These are phyloP conservation scores for Eumaeus atala DNA, from an alignment of 1,140 invertebrate genomes.

Conservation along the genomic window DNA sequence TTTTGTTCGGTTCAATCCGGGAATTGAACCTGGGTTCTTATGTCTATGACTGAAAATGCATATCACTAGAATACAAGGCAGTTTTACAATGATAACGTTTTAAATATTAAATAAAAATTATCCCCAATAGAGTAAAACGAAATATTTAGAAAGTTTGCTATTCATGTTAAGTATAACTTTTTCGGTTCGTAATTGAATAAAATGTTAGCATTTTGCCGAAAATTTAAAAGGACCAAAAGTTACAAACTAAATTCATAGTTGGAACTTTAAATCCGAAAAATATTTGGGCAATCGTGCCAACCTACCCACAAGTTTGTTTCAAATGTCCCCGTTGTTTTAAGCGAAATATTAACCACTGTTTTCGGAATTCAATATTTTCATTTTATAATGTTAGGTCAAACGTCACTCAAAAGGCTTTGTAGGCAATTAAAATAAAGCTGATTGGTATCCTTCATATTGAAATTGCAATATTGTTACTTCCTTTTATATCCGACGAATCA, in stretches of 20 bases:
- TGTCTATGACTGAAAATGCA: too few relatives aligned
- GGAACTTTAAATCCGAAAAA: slow-evolving; percentile 2
- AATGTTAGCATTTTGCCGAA: not conserved
- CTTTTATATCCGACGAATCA: not conserved
- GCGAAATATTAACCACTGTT: not conserved
- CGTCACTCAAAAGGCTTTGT: slow-evolving; percentile 7
- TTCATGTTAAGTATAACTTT: not conserved
- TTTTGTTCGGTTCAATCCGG: too few relatives aligned
- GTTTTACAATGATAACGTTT: too few relatives aligned
- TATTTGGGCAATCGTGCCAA: not conserved
- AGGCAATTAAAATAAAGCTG: slow-evolving; percentile 11
- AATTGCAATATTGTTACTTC: not conserved
- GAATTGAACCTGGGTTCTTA: too few relatives aligned
- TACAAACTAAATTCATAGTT: slow-evolving; percentile 8
- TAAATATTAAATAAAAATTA: too few relatives aligned
- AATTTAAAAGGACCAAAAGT: slow-evolving; percentile 3
- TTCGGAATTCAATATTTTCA: not conserved
- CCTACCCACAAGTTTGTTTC: not conserved
- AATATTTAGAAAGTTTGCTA: not conserved
- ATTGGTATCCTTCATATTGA: slow-evolving; percentile 4
- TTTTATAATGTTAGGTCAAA: slow-evolving; percentile 7
- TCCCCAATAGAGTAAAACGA: too few relatives aligned
- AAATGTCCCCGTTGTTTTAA: not conserved
- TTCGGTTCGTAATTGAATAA: not conserved
- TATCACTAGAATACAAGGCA: too few relatives aligned